A percentile compares a stretch with the other conserved stretches of the same genome.
phyloP scores from a whole-genome alignment of 1,140 invertebrate genomes.

The Pantala flavescens region DNA sequence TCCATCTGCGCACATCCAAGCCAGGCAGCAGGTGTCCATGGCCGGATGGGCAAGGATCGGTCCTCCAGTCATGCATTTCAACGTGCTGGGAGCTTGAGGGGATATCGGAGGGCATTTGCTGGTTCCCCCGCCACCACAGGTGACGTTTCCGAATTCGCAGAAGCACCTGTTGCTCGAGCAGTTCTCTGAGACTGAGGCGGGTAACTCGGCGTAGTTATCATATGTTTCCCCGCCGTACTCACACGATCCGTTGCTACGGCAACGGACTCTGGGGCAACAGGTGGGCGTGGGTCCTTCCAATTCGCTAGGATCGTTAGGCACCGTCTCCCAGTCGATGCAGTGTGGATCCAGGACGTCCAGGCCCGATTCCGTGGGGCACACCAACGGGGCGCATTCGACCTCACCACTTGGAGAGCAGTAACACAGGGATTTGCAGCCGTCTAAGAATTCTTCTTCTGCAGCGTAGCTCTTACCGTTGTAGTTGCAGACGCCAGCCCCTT shows the following conservation, averaged over 20 bases:
- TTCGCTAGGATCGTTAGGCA: conserved; percentile 23
- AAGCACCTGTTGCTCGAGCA: conserved; percentile 74
- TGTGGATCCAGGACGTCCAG: conserved; percentile 68
- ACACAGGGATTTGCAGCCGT: conserved; percentile 63
- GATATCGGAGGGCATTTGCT: conserved; percentile 55
- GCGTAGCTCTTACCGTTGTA: conserved; percentile 48
- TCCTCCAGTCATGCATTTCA: conserved; percentile 54
- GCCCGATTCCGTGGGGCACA: conserved; percentile 72
- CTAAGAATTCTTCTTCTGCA: conserved; percentile 53
- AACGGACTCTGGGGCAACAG: conserved; percentile 44
- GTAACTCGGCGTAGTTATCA: conserved; percentile 55
- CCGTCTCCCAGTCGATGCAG: conserved; percentile 69
- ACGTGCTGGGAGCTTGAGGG: conserved; percentile 54
- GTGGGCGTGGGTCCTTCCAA: conserved; percentile 22
- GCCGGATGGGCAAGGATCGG: conserved; percentile 53
- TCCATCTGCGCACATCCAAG: conserved; percentile 49
- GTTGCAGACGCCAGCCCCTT: conserved; percentile 32
- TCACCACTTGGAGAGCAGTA: conserved; percentile 48
- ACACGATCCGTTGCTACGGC: conserved; percentile 67
- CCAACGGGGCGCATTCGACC: conserved; percentile 62
- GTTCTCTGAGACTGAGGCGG: conserved; percentile 46
- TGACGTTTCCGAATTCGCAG: conserved; percentile 75
- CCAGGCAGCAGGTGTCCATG: conserved; percentile 62
- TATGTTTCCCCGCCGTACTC: conserved; percentile 39
- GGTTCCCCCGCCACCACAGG: conserved; percentile 53